Percentiles rank a stretch among this genome's conserved stretches.
Evolutionary conservation across 2,797 vertebrate species (phyloP).

Genomic region (Anniella stebbinsi): DNA sequence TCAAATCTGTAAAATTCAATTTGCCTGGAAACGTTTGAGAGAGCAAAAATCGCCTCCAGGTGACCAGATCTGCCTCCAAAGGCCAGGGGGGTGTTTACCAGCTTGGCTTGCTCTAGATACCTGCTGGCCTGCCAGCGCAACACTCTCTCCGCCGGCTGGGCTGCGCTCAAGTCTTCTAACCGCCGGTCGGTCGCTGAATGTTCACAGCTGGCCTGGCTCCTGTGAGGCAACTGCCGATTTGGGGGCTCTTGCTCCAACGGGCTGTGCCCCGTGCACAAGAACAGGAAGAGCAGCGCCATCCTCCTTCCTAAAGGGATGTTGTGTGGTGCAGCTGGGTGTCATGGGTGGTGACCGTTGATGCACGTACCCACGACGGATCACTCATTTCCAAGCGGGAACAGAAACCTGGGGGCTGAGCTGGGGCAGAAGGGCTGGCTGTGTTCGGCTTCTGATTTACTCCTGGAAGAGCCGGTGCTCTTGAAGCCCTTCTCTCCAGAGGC

Average conservation of each 20-base stretch:
- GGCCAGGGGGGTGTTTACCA: too few relatives aligned
- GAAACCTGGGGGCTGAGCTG: too few relatives aligned
- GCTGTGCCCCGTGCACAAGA: too few relatives aligned
- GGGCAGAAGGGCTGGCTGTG: fast-evolving
- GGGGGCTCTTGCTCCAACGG: background rate
- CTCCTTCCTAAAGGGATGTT: background rate
- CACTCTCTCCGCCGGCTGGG: background rate
- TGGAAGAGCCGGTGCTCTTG: background rate
- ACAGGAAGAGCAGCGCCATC: too few relatives aligned
- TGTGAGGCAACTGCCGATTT: too few relatives aligned
- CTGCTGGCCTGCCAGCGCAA: too few relatives aligned
- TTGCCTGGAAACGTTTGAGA: fast-evolving
- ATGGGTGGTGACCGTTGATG: background rate
- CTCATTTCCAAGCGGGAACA: background rate
- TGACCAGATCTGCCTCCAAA: too few relatives aligned
- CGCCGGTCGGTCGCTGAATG: background rate
- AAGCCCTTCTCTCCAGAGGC: background rate
- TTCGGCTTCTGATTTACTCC: background rate
- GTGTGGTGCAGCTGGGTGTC: too few relatives aligned
- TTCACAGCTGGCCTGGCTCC: background rate
- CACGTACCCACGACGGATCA: background rate
- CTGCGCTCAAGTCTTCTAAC: too few relatives aligned
- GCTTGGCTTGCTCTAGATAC: too few relatives aligned
- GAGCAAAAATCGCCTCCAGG: fast-evolving
- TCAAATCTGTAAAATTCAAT: background rate